Percentiles rank a stretch among this genome's conserved stretches.
These are phyloP conservation scores for Rhagoletis zephyria DNA, from an alignment of 1,140 invertebrate species.

Conservation along the genomic window DNA sequence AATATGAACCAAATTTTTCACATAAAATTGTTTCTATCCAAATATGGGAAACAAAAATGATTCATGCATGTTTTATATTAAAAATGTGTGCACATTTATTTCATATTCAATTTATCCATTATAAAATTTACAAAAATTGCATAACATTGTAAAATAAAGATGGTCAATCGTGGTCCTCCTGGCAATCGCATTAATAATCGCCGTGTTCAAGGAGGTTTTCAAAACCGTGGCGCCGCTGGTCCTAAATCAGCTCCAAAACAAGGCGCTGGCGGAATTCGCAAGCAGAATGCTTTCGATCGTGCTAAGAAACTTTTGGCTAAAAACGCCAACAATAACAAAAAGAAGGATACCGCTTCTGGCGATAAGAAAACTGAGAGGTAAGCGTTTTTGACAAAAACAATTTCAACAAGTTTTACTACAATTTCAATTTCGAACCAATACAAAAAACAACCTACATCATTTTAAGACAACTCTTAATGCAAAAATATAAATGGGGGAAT, in stretches of 20 bases:
- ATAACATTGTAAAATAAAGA: constrained; percentile 60
- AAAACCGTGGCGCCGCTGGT: constrained; percentile 71
- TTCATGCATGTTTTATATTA: constrained; percentile 22
- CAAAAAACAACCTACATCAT: constrained; percentile 42
- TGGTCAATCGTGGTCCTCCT: constrained; percentile 71
- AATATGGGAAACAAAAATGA: neutral
- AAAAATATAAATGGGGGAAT: constrained; percentile 30
- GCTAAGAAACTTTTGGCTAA: constrained; percentile 74
- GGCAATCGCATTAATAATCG: constrained; percentile 73
- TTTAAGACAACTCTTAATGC: constrained; percentile 17
- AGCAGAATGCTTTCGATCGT: constrained; percentile 74
- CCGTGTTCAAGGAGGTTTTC: constrained; percentile 73
- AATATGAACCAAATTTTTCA: neutral
- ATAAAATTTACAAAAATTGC: constrained; percentile 50
- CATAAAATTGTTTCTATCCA: neutral
- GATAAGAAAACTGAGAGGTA: constrained; percentile 74
- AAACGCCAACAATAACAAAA: constrained; percentile 73
- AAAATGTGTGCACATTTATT: constrained; percentile 19
- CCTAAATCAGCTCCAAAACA: constrained; percentile 70
- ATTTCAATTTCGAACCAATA: constrained; percentile 51
- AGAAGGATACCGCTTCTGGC: constrained; percentile 71
- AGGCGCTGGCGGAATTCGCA: constrained; percentile 72
- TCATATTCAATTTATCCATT: neutral
- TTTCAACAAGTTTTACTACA: constrained; percentile 48
- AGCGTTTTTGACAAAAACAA: constrained; percentile 63